These are phyloP conservation scores for Takifugu rubripes DNA, from an alignment of 2,797 vertebrate genomes.

Conservation along the genomic window DNA sequence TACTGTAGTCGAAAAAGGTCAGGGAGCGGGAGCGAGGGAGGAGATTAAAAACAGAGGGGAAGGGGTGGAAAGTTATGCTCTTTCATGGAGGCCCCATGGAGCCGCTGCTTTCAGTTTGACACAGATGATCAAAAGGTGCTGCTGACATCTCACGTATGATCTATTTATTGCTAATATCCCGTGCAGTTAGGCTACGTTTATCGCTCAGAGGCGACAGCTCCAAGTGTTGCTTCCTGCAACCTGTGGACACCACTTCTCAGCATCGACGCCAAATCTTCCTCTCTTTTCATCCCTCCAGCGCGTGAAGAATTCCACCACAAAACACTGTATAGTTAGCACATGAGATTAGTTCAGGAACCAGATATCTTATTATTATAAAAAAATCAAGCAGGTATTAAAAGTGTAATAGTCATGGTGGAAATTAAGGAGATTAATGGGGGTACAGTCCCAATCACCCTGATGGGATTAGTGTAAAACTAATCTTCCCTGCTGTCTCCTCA, in stretches of 20 bases:
- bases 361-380: conserved; percentile 6
- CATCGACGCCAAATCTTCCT: conserved; percentile 19
- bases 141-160: conserved; percentile 12
- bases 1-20: conserved; percentile 58
- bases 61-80: conserved; percentile 42
- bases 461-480: conserved; percentile 62
- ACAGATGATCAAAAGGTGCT: conserved; percentile 40
- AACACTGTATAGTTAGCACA: conserved; percentile 18
- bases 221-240: too few species aligned
- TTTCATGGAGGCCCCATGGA: conserved; percentile 35
- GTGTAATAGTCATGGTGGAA: too few species aligned
- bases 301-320: conserved; percentile 24
- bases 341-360: conserved; percentile 40
- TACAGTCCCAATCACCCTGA: conserved; percentile 46
- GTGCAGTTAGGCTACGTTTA: conserved; percentile 16
- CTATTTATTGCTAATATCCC: conserved; percentile 6
- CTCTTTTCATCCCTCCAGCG: conserved; percentile 17
- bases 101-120: conserved; percentile 28
- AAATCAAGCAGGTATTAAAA: too few species aligned
- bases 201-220: conserved; percentile 9
- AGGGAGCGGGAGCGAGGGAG: conserved; percentile 39
- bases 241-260: too few species aligned
- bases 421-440: too few species aligned
- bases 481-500: conserved; percentile 44
- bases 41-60: conserved; percentile 47